Evolutionary conservation across 1,140 invertebrate genomes (phyloP).

Genomic region (Leptinotarsa texana): DNA sequence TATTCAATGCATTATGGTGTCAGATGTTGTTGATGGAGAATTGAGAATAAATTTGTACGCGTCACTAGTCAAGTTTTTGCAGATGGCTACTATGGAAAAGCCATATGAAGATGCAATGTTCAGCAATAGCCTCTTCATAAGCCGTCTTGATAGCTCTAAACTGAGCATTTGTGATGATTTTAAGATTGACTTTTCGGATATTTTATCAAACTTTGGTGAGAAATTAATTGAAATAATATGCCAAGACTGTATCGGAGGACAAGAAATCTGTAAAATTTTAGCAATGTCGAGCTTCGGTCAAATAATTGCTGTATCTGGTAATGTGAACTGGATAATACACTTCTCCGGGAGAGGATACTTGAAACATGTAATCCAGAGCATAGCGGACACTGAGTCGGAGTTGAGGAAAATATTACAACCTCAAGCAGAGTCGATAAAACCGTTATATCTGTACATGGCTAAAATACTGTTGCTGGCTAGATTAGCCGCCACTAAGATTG

Average conservation of each 20-base stretch:
- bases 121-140: slow-evolving; percentile 57
- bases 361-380: slow-evolving; percentile 79
- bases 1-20: slow-evolving; percentile 72
- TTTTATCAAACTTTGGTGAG: slow-evolving; percentile 67
- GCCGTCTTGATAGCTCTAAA: slow-evolving; percentile 64
- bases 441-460: slow-evolving; percentile 85
- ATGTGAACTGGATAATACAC: slow-evolving; percentile 74
- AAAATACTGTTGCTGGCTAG: slow-evolving; percentile 82
- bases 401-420: slow-evolving; percentile 72
- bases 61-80: slow-evolving; percentile 74
- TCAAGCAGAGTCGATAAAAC: slow-evolving; percentile 70
- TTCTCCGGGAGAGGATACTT: slow-evolving; percentile 80
- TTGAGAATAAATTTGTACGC: slow-evolving; percentile 84
- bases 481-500: slow-evolving; percentile 69
- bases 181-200: slow-evolving; percentile 39
- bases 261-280: slow-evolving; percentile 88
- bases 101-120: slow-evolving; percentile 44
- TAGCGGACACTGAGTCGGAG: slow-evolving; percentile 74
- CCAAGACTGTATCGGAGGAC: slow-evolving; percentile 82
- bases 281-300: slow-evolving; percentile 81
- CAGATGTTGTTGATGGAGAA: slow-evolving; percentile 73
- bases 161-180: slow-evolving; percentile 28
- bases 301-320: slow-evolving; percentile 75
- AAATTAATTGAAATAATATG: slow-evolving; percentile 82
- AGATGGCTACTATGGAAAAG: slow-evolving; percentile 67